Conservation (phyloP, 2,797 vertebrate genomes). For the Macropus fuliginosus region DNA sequence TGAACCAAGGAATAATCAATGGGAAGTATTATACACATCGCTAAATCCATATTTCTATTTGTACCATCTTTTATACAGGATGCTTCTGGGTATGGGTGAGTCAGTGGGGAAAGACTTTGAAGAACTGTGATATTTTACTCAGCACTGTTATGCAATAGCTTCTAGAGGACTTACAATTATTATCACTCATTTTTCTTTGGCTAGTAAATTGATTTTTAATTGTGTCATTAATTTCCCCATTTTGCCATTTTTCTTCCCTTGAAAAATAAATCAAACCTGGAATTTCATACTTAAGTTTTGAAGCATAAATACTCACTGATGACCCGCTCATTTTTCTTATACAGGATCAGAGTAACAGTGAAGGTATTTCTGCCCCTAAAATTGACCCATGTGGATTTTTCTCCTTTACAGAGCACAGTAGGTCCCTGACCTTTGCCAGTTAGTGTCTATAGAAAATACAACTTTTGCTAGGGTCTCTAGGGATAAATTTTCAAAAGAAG, state of each 20-base stretch:
- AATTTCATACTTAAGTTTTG: not conserved
- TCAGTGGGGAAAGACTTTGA: not conserved
- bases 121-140: not conserved
- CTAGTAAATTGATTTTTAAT: constrained; percentile 1
- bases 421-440: not conserved
- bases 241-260: constrained; percentile 6
- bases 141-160: not conserved
- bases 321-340: constrained; percentile 26
- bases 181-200: constrained; percentile 20
- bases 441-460: not conserved
- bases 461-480: not conserved
- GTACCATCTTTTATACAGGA: not conserved
- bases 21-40: not conserved
- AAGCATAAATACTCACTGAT: constrained; percentile 40
- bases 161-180: not conserved
- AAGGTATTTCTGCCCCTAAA: constrained; percentile 21
- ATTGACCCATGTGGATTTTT: not conserved
- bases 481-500: not conserved
- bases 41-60: not conserved
- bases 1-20: too few species aligned
- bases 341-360: not conserved
- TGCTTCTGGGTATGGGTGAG: not conserved
- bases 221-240: constrained; percentile 4
- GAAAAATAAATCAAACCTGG: constrained; percentile 37
- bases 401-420: not conserved